Conservation (phyloP, 1,140 invertebrate genomes). For the Dreissena rostriformis region DNA sequence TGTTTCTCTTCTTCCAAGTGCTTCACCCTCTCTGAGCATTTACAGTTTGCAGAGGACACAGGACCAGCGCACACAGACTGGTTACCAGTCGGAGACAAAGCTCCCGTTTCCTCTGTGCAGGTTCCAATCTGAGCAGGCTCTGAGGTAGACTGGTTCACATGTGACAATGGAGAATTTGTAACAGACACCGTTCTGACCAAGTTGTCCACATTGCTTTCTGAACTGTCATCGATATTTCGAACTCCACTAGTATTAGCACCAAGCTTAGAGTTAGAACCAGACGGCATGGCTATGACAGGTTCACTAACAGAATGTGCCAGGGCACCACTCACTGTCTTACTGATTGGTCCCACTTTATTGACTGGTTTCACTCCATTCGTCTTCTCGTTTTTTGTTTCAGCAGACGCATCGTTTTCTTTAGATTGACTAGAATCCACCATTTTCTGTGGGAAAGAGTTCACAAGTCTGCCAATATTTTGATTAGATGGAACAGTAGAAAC, state of each 20-base stretch:
- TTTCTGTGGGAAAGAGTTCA: constrained; percentile 1
- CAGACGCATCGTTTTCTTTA: background rate
- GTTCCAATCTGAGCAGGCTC: constrained; percentile 16
- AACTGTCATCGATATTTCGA: constrained; percentile 17
- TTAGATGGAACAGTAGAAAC: background rate
- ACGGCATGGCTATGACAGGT: background rate
- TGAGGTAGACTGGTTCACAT: background rate
- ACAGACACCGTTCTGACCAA: too few relatives aligned
- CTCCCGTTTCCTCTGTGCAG: background rate
- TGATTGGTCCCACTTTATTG: constrained; percentile 48
- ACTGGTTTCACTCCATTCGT: constrained; percentile 44
- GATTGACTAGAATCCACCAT: background rate
- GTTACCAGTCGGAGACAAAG: constrained; percentile 2
- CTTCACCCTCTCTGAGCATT: constrained; percentile 48
- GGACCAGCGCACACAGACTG: background rate
- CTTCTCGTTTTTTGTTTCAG: background rate
- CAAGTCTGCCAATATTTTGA: background rate
- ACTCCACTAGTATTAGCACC: too few relatives aligned
- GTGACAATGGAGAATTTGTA: background rate
- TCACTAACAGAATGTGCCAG: constrained; percentile 46
- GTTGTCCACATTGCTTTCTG: background rate
- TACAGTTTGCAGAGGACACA: background rate
- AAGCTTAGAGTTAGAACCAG: background rate
- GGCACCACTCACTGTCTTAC: constrained; percentile 9
- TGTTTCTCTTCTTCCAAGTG: constrained; percentile 64